Evolutionary conservation across 2,797 vertebrate species (phyloP).

Genomic region (Ambastaia sidthimunki): DNA sequence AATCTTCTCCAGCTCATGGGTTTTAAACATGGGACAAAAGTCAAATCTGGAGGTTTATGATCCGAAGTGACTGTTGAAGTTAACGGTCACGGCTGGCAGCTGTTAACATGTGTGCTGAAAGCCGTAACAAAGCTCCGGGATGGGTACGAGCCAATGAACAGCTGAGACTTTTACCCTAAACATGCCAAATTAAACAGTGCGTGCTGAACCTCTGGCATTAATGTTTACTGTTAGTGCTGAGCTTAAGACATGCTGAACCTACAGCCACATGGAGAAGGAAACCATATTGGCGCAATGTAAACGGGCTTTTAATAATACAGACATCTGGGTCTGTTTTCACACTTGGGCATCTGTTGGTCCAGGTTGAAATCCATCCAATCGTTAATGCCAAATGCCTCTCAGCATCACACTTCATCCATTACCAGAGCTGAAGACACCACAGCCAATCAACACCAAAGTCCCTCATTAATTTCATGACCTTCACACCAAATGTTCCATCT

Average conservation of each 20-base stretch:
- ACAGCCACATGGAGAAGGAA: not conserved
- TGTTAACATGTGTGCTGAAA: constrained; percentile 38
- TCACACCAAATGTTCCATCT: not conserved
- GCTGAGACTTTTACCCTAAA: constrained; percentile 28
- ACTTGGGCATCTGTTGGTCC: not conserved
- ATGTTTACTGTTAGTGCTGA: not conserved
- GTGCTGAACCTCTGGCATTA: constrained; percentile 3
- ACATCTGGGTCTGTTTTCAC: constrained; percentile 10
- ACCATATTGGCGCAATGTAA: not conserved
- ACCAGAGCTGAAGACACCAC: constrained; percentile 7
- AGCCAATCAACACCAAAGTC: constrained; percentile 6
- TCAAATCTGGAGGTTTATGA: constrained; percentile 18
- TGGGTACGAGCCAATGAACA: not conserved
- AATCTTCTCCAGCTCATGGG: not conserved
- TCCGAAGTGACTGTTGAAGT: not conserved
- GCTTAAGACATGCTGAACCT: not conserved
- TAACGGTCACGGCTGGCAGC: constrained; percentile 37
- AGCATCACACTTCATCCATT: constrained; percentile 25
- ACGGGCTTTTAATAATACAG: not conserved
- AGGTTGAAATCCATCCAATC: constrained; percentile 10
- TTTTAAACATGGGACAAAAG: constrained; percentile 24
- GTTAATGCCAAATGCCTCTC: constrained; percentile 24
- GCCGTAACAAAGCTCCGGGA: constrained; percentile 24
- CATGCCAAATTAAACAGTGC: constrained; percentile 48
- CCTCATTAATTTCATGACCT: constrained; percentile 23